phyloP scores from a whole-genome alignment of 2,113 vertebrate genomes.

The Beaufortia kweichowensis region DNA sequence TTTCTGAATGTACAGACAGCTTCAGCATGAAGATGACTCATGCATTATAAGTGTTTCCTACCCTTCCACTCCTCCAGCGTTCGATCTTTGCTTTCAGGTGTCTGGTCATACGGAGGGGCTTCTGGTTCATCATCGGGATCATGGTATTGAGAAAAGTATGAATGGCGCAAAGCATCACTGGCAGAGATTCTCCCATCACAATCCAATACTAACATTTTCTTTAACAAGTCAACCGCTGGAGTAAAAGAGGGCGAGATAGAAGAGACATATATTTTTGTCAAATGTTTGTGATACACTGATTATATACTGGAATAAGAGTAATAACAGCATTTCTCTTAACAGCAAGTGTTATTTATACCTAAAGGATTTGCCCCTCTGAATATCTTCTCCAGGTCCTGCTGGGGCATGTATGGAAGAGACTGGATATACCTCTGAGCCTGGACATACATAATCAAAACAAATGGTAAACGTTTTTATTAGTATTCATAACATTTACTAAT shows the following conservation, averaged over 20 bases:
- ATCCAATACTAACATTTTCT: constrained; percentile 95
- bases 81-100: constrained; percentile 88
- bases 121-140: constrained; percentile 93
- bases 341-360: constrained; percentile 74
- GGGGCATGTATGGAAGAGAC: constrained; percentile 95
- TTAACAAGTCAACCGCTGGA: constrained; percentile 90
- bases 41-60: constrained; percentile 60
- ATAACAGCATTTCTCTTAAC: too few relatives aligned
- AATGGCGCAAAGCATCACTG: constrained; percentile 85
- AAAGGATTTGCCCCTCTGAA: constrained; percentile 92
- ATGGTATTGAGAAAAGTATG: constrained; percentile 96
- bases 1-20: background rate
- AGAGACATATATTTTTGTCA: background rate
- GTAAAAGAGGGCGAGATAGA: constrained; percentile 24
- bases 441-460: constrained; percentile 40
- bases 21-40: background rate
- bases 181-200: constrained; percentile 93
- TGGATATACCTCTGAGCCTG: constrained; percentile 98
- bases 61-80: constrained; percentile 97
- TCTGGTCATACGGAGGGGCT: constrained; percentile 88
- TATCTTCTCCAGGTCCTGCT: constrained; percentile 91
- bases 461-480: too few relatives aligned
- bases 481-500: too few relatives aligned
- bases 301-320: too few relatives aligned
- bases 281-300: too few relatives aligned